phyloP scores from a whole-genome alignment of 2,113 vertebrate species.

The Amphilophus citrinellus region DNA sequence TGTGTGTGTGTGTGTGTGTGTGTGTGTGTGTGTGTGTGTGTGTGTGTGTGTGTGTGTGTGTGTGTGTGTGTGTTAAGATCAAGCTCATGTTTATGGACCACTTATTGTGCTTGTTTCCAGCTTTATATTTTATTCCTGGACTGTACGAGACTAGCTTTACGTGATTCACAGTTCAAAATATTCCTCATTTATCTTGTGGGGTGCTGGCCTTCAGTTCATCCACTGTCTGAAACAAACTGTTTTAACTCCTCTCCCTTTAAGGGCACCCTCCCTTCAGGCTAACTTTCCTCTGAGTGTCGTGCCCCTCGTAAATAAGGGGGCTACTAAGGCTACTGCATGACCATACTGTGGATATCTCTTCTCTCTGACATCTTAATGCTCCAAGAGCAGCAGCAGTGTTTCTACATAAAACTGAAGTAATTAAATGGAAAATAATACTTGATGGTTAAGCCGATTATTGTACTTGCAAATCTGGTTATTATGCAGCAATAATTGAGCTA shows the following conservation, averaged over 20 bases:
- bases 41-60: too few relatives aligned
- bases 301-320: background rate
- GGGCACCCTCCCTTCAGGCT: background rate
- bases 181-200: too few relatives aligned
- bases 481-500: constrained; percentile 30
- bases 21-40: too few relatives aligned
- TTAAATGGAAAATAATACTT: constrained; percentile 26
- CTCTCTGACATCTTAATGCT: background rate
- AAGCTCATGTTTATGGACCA: background rate
- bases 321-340: background rate
- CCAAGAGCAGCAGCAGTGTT: background rate
- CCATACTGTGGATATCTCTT: background rate
- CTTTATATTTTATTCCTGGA: background rate
- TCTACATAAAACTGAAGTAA: constrained; percentile 1
- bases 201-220: background rate
- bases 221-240: background rate
- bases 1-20: too few relatives aligned
- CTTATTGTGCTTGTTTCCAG: background rate
- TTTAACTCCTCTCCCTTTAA: background rate
- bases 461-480: constrained; percentile 16
- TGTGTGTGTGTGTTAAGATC: background rate
- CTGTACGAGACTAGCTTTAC: background rate
- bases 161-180: too few relatives aligned
- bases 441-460: constrained; percentile 33
- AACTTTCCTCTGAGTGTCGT: background rate